Percentiles rank a stretch among this genome's conserved stretches.
These are phyloP conservation scores for Chloroceryle amazona DNA, from an alignment of 2,797 vertebrate species.

Conservation along the genomic window DNA sequence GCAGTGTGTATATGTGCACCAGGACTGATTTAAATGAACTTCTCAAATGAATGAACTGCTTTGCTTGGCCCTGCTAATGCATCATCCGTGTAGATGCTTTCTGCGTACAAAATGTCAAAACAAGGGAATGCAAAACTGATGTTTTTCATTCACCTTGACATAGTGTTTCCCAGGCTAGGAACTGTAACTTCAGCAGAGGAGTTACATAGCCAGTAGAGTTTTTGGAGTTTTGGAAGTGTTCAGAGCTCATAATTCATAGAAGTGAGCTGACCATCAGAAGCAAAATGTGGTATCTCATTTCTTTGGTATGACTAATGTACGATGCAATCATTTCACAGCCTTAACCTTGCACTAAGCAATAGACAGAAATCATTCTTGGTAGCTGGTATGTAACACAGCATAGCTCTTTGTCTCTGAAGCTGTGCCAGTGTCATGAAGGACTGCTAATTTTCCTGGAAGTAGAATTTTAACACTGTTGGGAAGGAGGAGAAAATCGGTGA, in stretches of 20 bases:
- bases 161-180: neutral
- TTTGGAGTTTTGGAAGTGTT: neutral
- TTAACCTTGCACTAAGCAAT: neutral
- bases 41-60: neutral
- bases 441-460: neutral
- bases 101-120: neutral
- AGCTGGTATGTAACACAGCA: neutral
- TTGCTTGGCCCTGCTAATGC: neutral
- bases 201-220: neutral
- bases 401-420: neutral
- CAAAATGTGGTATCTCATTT: neutral
- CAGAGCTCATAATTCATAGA: neutral
- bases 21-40: neutral
- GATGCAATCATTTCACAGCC: neutral
- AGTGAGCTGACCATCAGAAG: neutral
- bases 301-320: neutral
- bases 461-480: neutral
- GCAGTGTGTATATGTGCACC: neutral
- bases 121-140: neutral
- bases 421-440: neutral
- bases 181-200: neutral
- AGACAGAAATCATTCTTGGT: neutral
- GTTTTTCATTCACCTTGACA: neutral
- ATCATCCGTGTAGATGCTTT: neutral
- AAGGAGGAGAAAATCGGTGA: neutral